phyloP scores from a whole-genome alignment of 1,140 invertebrate species.

The Trichogramma pretiosum region DNA sequence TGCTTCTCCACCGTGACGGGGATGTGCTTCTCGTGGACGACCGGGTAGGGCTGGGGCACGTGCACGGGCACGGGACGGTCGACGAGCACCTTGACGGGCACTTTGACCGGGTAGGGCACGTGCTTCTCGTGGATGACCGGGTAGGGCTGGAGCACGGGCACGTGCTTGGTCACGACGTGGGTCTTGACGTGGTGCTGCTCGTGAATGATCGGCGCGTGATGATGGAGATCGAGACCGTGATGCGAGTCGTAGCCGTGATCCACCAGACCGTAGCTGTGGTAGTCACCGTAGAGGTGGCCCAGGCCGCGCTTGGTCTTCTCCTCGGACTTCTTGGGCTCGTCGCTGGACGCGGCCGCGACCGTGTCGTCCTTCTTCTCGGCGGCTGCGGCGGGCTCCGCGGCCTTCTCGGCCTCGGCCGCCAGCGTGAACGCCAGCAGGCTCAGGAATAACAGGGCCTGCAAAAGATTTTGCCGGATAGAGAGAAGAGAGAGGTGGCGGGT shows the following conservation, averaged over 20 bases:
- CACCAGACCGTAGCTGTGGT: constrained; percentile 17
- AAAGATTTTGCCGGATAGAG: too few relatives aligned
- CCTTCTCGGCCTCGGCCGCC: constrained; percentile 22
- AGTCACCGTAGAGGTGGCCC: constrained; percentile 31
- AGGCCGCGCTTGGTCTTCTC: constrained; percentile 36
- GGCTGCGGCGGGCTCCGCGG: constrained; percentile 15
- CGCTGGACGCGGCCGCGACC: not conserved
- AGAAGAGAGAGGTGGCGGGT: too few relatives aligned
- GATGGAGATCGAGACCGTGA: constrained; percentile 11
- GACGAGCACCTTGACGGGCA: constrained; percentile 43
- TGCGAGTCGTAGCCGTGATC: constrained; percentile 8
- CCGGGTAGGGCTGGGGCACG: constrained; percentile 49
- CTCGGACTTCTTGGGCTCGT: constrained; percentile 17
- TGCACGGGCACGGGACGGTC: constrained; percentile 50
- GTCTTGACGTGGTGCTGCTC: constrained; percentile 42
- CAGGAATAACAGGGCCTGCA: constrained; percentile 30
- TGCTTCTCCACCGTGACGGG: constrained; percentile 47
- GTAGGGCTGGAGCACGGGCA: constrained; percentile 42
- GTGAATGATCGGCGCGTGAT: constrained; percentile 27
- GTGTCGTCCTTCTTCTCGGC: constrained; percentile 5
- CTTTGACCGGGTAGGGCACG: constrained; percentile 40
- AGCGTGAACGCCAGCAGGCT: constrained; percentile 27
- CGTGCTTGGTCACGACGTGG: constrained; percentile 43
- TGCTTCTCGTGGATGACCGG: constrained; percentile 40
- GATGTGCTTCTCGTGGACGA: constrained; percentile 51